Evolutionary conservation across 1,140 invertebrate genomes (phyloP).

Genomic region (Brachionus rubens): DNA sequence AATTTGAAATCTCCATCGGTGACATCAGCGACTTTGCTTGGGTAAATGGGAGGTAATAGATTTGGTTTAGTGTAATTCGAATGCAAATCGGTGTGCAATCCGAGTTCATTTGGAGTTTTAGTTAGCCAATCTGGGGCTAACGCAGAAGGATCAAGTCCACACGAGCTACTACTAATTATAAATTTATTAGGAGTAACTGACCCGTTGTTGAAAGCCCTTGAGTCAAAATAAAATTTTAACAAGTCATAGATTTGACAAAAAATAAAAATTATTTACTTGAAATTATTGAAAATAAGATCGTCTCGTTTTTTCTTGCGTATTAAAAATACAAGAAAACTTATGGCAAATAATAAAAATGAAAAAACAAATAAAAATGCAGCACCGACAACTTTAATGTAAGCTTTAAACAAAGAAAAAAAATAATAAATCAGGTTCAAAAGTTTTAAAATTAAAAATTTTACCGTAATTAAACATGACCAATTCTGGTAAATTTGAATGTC

Average conservation of each 20-base stretch:
- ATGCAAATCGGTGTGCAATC: not conserved
- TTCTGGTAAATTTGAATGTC: constrained; percentile 1
- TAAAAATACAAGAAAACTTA: not conserved
- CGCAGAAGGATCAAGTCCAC: constrained; percentile 21
- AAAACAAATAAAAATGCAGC: constrained; percentile 27
- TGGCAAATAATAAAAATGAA: constrained; percentile 13
- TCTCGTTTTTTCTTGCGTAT: constrained; percentile 38
- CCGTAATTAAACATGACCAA: constrained; percentile 16
- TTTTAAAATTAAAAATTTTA: not conserved
- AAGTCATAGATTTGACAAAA: not conserved
- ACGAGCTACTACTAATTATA: constrained; percentile 24
- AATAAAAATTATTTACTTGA: constrained; percentile 31
- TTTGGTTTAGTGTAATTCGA: constrained; percentile 19
- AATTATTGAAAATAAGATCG: constrained; percentile 34
- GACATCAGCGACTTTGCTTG: not conserved
- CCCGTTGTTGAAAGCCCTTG: constrained; percentile 1
- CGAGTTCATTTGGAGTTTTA: not conserved
- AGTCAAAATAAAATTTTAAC: not conserved
- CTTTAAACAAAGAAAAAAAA: not conserved
- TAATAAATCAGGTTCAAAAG: not conserved
- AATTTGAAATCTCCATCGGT: not conserved
- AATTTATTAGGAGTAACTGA: constrained; percentile 18
- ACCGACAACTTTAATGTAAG: constrained; percentile 20
- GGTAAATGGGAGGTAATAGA: not conserved
- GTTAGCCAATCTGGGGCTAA: not conserved